Evolutionary conservation across 2,797 vertebrate genomes (phyloP).

Genomic region (Nannoperca australis): DNA sequence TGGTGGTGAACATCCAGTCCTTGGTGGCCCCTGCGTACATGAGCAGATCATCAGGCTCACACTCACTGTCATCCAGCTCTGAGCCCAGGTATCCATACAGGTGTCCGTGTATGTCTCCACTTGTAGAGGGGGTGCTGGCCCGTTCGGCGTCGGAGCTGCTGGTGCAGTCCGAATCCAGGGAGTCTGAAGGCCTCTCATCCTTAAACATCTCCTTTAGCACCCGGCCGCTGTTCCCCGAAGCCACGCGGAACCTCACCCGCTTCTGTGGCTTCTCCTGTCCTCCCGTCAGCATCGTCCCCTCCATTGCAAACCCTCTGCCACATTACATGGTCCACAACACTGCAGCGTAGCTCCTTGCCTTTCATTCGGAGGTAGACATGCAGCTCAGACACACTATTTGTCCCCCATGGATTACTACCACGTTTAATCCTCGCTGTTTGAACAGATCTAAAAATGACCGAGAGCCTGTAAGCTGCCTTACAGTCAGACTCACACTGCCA

Average conservation of each 20-base stretch:
- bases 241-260: conserved; percentile 96
- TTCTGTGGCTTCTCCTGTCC: conserved; percentile 87
- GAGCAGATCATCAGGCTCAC: conserved; percentile 90
- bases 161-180: conserved; percentile 94
- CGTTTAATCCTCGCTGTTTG: conserved; percentile 82
- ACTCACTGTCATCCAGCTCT: conserved; percentile 89
- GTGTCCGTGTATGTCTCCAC: conserved; percentile 87
- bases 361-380: conserved; percentile 68
- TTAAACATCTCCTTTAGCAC: conserved; percentile 96
- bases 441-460: conserved; percentile 79
- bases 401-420: conserved; percentile 75
- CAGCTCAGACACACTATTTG: conserved; percentile 74
- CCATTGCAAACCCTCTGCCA: conserved; percentile 75
- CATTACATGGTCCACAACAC: conserved; percentile 86
- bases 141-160: conserved; percentile 91
- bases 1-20: conserved; percentile 90
- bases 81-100: conserved; percentile 85
- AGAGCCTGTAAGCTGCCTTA: conserved; percentile 82
- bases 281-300: conserved; percentile 79
- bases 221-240: conserved; percentile 94
- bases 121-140: conserved; percentile 86
- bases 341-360: conserved; percentile 46
- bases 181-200: conserved; percentile 88
- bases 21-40: conserved; percentile 89
- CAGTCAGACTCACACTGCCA: conserved; percentile 73